Evolutionary conservation across 2,888 invertebrate genomes (phyloP).

Genomic region (Micoletzkya japonica): DNA sequence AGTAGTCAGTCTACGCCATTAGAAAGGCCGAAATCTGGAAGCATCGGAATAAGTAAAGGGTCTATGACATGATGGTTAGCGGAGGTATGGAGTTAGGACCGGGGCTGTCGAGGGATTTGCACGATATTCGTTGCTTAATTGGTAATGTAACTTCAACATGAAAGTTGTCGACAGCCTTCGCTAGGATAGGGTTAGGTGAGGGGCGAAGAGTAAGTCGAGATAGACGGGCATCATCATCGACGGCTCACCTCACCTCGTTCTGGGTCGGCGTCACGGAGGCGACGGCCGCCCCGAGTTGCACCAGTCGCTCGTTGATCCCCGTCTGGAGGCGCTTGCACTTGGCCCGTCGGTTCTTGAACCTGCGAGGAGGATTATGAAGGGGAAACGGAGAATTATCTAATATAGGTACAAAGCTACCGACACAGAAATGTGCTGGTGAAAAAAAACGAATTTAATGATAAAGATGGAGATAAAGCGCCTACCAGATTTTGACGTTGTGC

Average conservation of each 20-base stretch:
- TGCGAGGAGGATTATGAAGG: slow-evolving; percentile 38
- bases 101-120: too few species aligned
- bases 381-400: too few species aligned
- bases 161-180: too few species aligned
- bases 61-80: neutral
- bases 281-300: slow-evolving; percentile 6
- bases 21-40: slow-evolving; percentile 11
- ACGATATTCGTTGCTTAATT: too few species aligned
- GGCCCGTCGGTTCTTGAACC: slow-evolving; percentile 90
- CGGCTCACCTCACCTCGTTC: neutral
- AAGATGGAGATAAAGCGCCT: neutral
- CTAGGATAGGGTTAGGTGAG: too few species aligned
- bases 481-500: slow-evolving; percentile 83
- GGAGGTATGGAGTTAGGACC: too few species aligned
- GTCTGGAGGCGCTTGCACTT: slow-evolving; percentile 85
- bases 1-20: slow-evolving; percentile 3
- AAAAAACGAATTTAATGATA: neutral
- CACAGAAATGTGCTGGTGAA: too few species aligned
- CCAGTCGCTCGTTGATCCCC: slow-evolving; percentile 37
- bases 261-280: neutral
- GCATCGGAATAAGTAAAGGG: neutral
- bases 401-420: too few species aligned
- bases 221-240: neutral
- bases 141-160: too few species aligned
- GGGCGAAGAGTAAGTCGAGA: too few species aligned